Conservation (phyloP, 2,113 vertebrate species). For the Hyperopisus bebe region DNA sequence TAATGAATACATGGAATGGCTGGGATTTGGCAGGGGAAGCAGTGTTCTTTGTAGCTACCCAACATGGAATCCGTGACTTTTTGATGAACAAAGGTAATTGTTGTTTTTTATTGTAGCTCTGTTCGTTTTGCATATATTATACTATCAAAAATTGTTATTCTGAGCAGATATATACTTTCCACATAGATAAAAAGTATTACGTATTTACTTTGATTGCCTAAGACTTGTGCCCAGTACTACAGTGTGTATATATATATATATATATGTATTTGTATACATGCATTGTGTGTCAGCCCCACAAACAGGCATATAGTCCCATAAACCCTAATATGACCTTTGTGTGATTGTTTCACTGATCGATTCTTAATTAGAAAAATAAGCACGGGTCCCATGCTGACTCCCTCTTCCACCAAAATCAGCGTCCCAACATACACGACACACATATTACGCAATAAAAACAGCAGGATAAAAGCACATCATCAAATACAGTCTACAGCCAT, state of each 20-base stretch:
- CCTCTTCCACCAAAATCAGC: neutral
- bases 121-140: neutral
- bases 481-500: neutral
- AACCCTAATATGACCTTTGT: neutral
- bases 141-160: neutral
- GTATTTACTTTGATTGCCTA: neutral
- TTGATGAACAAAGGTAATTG: neutral
- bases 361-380: neutral
- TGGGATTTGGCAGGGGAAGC: neutral
- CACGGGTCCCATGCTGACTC: too few species aligned
- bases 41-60: neutral
- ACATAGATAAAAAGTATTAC: neutral
- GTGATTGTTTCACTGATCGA: neutral
- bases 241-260: neutral
- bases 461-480: neutral
- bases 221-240: neutral
- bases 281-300: neutral
- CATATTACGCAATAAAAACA: neutral
- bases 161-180: neutral
- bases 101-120: neutral
- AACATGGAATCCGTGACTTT: neutral
- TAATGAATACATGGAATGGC: neutral
- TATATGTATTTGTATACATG: neutral
- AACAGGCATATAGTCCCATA: neutral
- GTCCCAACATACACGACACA: neutral